Evolutionary conservation across 1,140 invertebrate species (phyloP), one percentile per base, ranked within the genome.

Genomic region (Cheumatopsyche charites): DNA sequence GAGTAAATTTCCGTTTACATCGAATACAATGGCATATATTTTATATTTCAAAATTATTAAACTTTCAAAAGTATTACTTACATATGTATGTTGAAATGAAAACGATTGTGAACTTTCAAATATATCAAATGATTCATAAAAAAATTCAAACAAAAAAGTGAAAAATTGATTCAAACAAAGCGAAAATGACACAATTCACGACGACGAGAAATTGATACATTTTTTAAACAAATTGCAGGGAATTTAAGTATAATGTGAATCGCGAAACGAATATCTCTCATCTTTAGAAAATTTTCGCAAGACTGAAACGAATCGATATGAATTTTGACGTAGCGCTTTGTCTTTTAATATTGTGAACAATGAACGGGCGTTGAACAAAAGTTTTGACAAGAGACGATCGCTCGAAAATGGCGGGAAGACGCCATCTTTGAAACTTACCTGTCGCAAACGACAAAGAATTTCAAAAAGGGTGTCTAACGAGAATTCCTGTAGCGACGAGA

Each of bases 1-100:
- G 19, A 52, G 47, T 52, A 13, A 52, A 52, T 52, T 52, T 52
- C 47, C 47, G 47, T 15, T 52, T 17, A 19, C n/a, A 9, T 52
- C 47, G 7, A 52, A 36, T 36, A 36, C 9, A 36, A 36, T 4
- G 29, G 9, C n/a, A n/a, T n/a, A n/a, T n/a, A n/a, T n/a, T n/a
- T n/a, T 36, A 36, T 36, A 36, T 36, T 36, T 9, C 29, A 4
- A 9, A 36, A 36, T 36, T 36, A 36, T 36, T 9, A 36, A n/a
- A n/a, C n/a, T n/a, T n/a, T n/a, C n/a, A n/a, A n/a, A n/a, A n/a
- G n/a, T n/a, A n/a, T n/a, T n/a, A n/a, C n/a, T n/a, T n/a, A n/a
- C n/a, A n/a, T n/a, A n/a, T n/a, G n/a, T n/a, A n/a, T n/a, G n/a
- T n/a, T n/a, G n/a, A n/a, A n/a, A n/a, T n/a, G n/a, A n/a, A n/a